Conservation (phyloP, 1,140 invertebrate species). For the Brachionus rotundiformis region DNA sequence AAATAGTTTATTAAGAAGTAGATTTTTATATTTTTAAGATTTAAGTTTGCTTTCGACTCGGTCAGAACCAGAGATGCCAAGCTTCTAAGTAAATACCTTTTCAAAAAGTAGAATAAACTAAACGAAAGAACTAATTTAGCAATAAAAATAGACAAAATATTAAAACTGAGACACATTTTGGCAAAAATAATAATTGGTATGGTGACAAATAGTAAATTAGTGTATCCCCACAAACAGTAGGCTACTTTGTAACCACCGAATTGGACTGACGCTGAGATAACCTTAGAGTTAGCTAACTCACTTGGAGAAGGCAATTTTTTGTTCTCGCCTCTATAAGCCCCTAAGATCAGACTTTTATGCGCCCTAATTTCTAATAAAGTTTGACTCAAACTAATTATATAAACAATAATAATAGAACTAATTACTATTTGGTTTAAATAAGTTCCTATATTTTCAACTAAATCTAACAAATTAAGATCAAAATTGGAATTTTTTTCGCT, state of each 20-base stretch:
- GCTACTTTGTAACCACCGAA: slow-evolving; percentile 25
- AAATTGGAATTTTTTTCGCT: not conserved
- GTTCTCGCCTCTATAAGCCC: slow-evolving; percentile 5
- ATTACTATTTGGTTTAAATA: not conserved
- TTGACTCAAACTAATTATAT: not conserved
- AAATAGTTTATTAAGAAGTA: slow-evolving; percentile 41
- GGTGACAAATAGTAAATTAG: not conserved
- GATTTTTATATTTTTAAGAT: not conserved
- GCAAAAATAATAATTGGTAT: not conserved
- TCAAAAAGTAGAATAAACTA: not conserved
- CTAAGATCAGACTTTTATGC: slow-evolving; percentile 22
- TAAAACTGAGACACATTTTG: not conserved
- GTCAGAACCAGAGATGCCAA: not conserved
- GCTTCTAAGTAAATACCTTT: not conserved
- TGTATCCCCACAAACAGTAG: slow-evolving; percentile 47
- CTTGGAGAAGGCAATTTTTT: not conserved
- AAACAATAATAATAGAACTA: not conserved
- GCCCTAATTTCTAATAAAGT: not conserved
- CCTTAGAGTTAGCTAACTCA: not conserved
- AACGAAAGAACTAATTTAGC: not conserved
- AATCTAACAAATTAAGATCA: not conserved
- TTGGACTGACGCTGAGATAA: slow-evolving; percentile 7
- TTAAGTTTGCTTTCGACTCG: not conserved
- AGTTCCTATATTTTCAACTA: not conserved
- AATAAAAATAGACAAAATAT: not conserved